Percentiles rank a stretch among this genome's conserved stretches.
phyloP scores from a whole-genome alignment of 2,113 vertebrate species.

The Oryzias celebensis region DNA sequence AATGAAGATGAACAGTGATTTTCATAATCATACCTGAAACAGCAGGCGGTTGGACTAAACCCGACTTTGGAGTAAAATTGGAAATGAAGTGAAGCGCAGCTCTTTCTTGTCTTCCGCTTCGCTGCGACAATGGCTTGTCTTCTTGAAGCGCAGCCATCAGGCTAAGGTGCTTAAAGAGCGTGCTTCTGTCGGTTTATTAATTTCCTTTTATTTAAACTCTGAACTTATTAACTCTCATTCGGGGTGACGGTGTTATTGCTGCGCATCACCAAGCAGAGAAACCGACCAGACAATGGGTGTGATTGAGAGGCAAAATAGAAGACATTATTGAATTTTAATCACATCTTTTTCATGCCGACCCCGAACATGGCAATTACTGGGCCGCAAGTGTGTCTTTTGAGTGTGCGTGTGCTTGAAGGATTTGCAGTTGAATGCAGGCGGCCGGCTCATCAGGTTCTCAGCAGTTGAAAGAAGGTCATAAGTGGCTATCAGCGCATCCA shows the following conservation, averaged over 20 bases:
- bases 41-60: neutral
- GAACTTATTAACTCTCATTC: constrained; percentile 63
- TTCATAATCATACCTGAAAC: neutral
- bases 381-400: constrained; percentile 35
- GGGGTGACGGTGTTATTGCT: constrained; percentile 53
- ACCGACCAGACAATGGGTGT: constrained; percentile 76
- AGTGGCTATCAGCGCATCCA: constrained; percentile 77
- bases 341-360: constrained; percentile 63
- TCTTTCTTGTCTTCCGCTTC: constrained; percentile 2
- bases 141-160: constrained; percentile 31
- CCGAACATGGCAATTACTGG: constrained; percentile 74
- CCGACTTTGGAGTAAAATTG: neutral
- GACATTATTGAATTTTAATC: constrained; percentile 78
- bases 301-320: constrained; percentile 75
- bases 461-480: constrained; percentile 74
- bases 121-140: constrained; percentile 25
- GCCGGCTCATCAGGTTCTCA: constrained; percentile 74
- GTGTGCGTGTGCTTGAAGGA: constrained; percentile 36
- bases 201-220: constrained; percentile 60
- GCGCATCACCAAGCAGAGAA: constrained; percentile 57
- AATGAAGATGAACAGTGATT: neutral
- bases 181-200: constrained; percentile 44
- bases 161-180: constrained; percentile 31
- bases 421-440: constrained; percentile 47
- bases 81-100: constrained; percentile 14